Base-by-base conservation (phyloP, 2,113 vertebrate genomes). In the Leptocoma aspasia region DNA sequence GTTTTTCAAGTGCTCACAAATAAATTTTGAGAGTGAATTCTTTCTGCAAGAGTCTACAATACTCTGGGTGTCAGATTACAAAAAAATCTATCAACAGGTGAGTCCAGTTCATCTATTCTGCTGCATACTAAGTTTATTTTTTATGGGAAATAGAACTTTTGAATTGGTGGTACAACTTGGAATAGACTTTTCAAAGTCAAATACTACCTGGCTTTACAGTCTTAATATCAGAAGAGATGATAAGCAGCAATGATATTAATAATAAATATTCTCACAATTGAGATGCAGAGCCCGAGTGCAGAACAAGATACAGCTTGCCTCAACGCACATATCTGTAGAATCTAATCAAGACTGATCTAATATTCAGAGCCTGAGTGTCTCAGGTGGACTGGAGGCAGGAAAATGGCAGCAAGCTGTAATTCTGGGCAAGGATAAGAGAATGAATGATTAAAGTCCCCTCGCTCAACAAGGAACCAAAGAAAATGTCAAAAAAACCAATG, bases 261-360 rank as follows among this genome's bases (percentile, higher is more conserved):
- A 94, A 86, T 24, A 96, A 72, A 95, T 94, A 92, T 64, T 66
- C 68, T 86, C 39, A 80, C 79, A 95, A 86, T 5, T 79, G 41
- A 96, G 53, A 72, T 89, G 76, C 64, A 59, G 75, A 77, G 64
- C 57, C 39, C 75, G 77, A 76, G 42, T 5, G 6, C 49, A 92
- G 78, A 95, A 80, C 7, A 8, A 95, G 82, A 86, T 73, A 31
- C 27, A 89, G 45, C 60, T 82, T 66, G 60, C 47, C 77, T 90
- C 80, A 77, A 73, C 66, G 82, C 61, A 60, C 35, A 33, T 70
- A 91, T 42, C 94, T 79, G 13, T 70, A 68, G 70, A 71, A 96
- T 92, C 85, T 95, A 94, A 95, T 90, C 73, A 82, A 93, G 83
- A 93, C 39, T 64, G 64, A 94, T 96, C 84, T 89, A 82, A 78